phyloP scores from a whole-genome alignment of 2,888 invertebrate genomes.

The Gandaritis pyraliata region DNA sequence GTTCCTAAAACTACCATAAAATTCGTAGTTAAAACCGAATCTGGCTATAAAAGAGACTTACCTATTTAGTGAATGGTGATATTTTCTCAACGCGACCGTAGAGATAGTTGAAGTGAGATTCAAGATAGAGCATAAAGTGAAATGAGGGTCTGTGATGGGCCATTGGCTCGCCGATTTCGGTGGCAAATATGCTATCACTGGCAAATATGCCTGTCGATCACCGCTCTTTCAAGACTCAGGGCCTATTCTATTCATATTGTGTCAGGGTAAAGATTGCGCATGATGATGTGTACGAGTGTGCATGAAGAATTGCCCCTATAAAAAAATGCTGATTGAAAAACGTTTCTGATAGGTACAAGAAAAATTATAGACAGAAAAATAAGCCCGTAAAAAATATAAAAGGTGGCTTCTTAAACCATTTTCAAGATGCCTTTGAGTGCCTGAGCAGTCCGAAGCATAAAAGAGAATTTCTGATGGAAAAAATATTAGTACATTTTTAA shows the following conservation, averaged over 20 bases:
- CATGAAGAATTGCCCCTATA: no score
- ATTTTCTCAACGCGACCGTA: conserved; percentile 39
- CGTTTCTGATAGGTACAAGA: no score
- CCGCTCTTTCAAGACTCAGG: conserved; percentile 36
- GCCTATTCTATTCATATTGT: conserved; percentile 14
- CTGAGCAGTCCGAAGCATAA: conserved; percentile 29
- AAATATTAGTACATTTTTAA: conserved; percentile 42
- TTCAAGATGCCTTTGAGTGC: conserved; percentile 35
- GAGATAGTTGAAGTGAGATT: conserved; percentile 41
- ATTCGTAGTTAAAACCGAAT: conserved; percentile 28
- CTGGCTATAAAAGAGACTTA: conserved; percentile 28
- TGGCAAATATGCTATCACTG: conserved; percentile 45
- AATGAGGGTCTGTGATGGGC: conserved; percentile 45
- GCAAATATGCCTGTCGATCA: conserved; percentile 40
- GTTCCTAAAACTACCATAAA: conserved; percentile 8
- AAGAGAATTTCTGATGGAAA: conserved; percentile 42
- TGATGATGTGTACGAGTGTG: no score
- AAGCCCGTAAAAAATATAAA: conserved; percentile 6
- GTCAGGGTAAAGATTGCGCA: not conserved
- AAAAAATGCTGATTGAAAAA: no score
- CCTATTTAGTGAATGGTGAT: conserved; percentile 34
- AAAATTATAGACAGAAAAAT: not conserved
- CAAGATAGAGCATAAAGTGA: conserved; percentile 44
- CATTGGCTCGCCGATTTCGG: conserved; percentile 43
- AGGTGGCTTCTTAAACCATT: conserved; percentile 11